A percentile compares a stretch with the other conserved stretches of the same genome.
Conservation (phyloP, 1,140 invertebrate species). For the Zaprionus lachaisei region DNA sequence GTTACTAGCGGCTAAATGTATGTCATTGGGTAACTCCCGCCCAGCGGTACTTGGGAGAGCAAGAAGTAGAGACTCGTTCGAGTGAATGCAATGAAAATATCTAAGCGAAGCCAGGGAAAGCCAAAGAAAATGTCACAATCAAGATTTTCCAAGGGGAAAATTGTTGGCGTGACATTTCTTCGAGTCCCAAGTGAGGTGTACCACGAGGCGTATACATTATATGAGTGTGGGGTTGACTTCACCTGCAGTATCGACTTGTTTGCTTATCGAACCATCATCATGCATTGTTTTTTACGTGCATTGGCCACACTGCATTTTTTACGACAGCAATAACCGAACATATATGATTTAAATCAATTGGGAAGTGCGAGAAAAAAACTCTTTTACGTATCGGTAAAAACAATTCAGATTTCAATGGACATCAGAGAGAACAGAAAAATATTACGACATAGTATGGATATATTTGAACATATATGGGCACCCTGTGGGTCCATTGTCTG, state of each 20-base stretch:
- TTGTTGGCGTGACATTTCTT: background rate
- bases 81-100: slow-evolving; percentile 80
- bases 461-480: background rate
- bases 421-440: background rate
- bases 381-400: background rate
- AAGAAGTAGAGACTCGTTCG: slow-evolving; percentile 66
- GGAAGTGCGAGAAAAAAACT: background rate
- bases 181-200: background rate
- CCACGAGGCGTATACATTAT: background rate
- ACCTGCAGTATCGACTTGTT: slow-evolving; percentile 12
- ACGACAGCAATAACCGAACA: slow-evolving; percentile 20
- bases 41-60: slow-evolving; percentile 63
- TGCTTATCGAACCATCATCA: background rate
- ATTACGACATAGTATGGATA: background rate
- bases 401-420: background rate
- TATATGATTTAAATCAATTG: slow-evolving; percentile 31
- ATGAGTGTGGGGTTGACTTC: background rate
- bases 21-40: slow-evolving; percentile 62
- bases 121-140: slow-evolving; percentile 66
- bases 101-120: slow-evolving; percentile 54
- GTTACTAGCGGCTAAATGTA: slow-evolving; percentile 78
- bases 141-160: slow-evolving; percentile 54
- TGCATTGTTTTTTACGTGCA: background rate
- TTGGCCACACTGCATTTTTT: background rate
- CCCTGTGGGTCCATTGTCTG: slow-evolving; percentile 19